Evolutionary conservation across 2,888 invertebrate genomes (phyloP).

Genomic region (Oxystoma pomonae): DNA sequence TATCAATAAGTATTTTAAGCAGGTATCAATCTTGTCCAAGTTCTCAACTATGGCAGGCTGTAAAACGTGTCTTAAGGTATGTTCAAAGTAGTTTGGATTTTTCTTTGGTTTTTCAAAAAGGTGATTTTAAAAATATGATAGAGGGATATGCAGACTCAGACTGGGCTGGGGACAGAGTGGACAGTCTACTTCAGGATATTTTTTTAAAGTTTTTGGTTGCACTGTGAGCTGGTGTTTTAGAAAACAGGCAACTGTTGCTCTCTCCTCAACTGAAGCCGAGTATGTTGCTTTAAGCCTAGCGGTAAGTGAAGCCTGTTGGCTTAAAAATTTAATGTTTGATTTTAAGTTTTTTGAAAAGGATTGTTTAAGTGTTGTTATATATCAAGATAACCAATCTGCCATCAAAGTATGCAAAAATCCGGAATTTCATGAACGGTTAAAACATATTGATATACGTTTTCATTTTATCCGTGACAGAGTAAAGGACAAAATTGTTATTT

Average conservation of each 20-base stretch:
- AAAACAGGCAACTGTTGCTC: constrained; percentile 32
- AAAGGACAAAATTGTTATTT: constrained; percentile 5
- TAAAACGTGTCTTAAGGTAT: constrained; percentile 23
- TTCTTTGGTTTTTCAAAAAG: constrained; percentile 12
- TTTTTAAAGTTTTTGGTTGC: constrained; percentile 28
- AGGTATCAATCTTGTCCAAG: constrained; percentile 23
- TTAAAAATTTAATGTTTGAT: constrained; percentile 27
- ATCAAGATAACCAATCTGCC: no score
- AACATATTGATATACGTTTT: constrained; percentile 19
- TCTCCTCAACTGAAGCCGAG: constrained; percentile 29
- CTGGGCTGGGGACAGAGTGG: constrained; percentile 5
- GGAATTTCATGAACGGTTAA: constrained; percentile 18
- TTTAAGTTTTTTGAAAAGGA: constrained; percentile 12
- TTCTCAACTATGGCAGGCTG: constrained; percentile 16
- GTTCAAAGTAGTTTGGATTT: constrained; percentile 15
- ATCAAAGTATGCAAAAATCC: constrained; percentile 23
- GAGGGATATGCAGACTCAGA: constrained; percentile 13
- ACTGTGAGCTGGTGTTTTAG: constrained; percentile 34
- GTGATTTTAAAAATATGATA: constrained; percentile 5
- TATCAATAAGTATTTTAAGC: constrained; percentile 21
- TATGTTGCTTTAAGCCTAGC: constrained; percentile 29
- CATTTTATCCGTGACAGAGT: constrained; percentile 23
- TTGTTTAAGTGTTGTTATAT: no score
- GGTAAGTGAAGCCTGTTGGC: constrained; percentile 30
- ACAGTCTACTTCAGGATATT: constrained; percentile 26